Conservation (phyloP, 2,113 vertebrate species). For the Lepidothrix coronata region DNA sequence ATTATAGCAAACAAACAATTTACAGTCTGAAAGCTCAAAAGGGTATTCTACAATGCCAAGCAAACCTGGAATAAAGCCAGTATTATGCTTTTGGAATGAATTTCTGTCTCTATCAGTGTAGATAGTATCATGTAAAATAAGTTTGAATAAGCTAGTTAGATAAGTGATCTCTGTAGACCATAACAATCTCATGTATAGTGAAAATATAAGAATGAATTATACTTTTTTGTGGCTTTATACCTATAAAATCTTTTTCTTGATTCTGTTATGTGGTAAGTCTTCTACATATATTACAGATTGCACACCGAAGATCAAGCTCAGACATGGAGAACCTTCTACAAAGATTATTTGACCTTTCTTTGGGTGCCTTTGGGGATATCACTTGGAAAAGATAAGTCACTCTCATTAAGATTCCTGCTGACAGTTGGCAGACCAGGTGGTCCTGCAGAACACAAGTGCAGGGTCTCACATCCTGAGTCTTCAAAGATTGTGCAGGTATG, state of each 20-base stretch:
- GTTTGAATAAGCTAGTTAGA: not conserved
- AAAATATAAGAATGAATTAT: not conserved
- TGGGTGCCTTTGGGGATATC: not conserved
- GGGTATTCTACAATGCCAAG: not conserved
- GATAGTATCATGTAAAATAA: not conserved
- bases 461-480: not conserved
- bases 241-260: not conserved
- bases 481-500: not conserved
- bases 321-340: not conserved
- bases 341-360: slow-evolving; percentile 20
- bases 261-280: not conserved
- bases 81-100: not conserved
- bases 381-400: not conserved
- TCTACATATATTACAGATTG: not conserved
- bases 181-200: not conserved
- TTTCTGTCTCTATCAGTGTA: not conserved
- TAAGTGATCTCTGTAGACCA: not conserved
- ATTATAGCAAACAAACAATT: not conserved
- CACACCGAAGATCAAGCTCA: not conserved
- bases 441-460: not conserved
- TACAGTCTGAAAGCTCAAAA: not conserved
- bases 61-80: not conserved
- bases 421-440: not conserved
- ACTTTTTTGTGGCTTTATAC: not conserved
- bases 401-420: slow-evolving; percentile 12